These are phyloP conservation scores for Carlito syrichta DNA, from an alignment of 2,113 vertebrate genomes.

Conservation along the genomic window DNA sequence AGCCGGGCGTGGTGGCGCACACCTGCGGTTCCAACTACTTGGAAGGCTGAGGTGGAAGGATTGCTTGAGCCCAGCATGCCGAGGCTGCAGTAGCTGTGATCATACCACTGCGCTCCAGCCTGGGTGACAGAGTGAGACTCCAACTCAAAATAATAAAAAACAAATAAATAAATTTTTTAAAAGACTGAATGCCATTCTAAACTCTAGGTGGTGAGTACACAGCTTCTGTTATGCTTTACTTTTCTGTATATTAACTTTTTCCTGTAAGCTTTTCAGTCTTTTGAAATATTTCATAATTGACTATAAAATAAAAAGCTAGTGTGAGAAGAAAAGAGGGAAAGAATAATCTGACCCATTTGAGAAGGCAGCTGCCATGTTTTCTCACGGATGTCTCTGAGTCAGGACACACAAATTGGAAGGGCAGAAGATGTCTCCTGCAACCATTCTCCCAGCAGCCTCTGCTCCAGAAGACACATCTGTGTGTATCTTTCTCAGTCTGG, in stretches of 20 bases:
- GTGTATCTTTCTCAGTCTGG: neutral
- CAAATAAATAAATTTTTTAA: no score
- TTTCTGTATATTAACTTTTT: neutral
- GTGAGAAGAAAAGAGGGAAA: neutral
- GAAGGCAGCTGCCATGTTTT: neutral
- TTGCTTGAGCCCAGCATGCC: no score
- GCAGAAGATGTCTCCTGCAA: neutral
- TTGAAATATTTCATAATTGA: neutral
- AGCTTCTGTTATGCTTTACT: neutral
- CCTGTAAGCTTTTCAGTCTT: neutral
- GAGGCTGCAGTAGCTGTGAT: no score
- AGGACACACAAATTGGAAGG: fast-evolving
- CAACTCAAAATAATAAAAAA: no score
- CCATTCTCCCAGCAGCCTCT: neutral
- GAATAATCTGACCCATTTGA: neutral
- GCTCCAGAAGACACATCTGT: neutral
- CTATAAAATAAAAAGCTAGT: neutral
- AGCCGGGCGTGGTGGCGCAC: no score
- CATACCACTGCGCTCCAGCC: no score
- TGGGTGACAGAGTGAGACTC: no score
- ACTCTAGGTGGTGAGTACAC: neutral
- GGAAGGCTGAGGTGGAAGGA: no score
- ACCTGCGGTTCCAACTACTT: no score
- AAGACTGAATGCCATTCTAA: neutral
- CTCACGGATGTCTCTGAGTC: neutral